Conservation (phyloP, 1,140 invertebrate genomes). For the Trichoplusia ni region DNA sequence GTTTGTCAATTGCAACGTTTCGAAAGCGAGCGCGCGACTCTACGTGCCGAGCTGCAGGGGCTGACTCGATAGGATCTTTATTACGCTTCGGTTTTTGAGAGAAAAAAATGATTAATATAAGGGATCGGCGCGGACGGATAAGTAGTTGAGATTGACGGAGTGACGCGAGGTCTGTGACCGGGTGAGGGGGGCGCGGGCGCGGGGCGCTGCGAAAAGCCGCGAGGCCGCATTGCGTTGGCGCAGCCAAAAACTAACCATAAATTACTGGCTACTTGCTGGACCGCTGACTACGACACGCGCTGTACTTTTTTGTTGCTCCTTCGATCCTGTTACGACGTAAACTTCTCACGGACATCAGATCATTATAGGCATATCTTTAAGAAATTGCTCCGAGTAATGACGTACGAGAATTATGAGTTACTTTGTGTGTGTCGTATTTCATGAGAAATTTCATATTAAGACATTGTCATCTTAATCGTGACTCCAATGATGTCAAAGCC, state of each 20-base stretch:
- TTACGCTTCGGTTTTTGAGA: conserved; percentile 61
- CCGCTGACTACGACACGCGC: conserved; percentile 73
- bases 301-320: conserved; percentile 60
- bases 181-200: conserved; percentile 36
- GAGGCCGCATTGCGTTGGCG: conserved; percentile 72
- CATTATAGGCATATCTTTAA: conserved; percentile 62
- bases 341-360: conserved; percentile 74
- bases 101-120: conserved; percentile 73
- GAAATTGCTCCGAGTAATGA: conserved; percentile 69
- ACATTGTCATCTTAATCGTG: conserved; percentile 39
- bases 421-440: conserved; percentile 33
- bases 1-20: conserved; percentile 66
- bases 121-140: conserved; percentile 73
- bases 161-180: conserved; percentile 76
- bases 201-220: conserved; percentile 64
- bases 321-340: conserved; percentile 73
- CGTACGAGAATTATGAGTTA: conserved; percentile 55
- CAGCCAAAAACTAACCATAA: conserved; percentile 82
- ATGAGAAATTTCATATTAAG: conserved; percentile 33
- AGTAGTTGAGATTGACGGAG: conserved; percentile 77
- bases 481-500: conserved; percentile 26
- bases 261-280: conserved; percentile 78
- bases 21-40: conserved; percentile 54
- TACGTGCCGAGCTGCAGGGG: conserved; percentile 48
- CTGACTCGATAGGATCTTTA: conserved; percentile 68